A percentile compares a stretch with the other conserved stretches of the same genome.
phyloP scores from a whole-genome alignment of 2,797 vertebrate species.

The Coracias cyanogaster region DNA sequence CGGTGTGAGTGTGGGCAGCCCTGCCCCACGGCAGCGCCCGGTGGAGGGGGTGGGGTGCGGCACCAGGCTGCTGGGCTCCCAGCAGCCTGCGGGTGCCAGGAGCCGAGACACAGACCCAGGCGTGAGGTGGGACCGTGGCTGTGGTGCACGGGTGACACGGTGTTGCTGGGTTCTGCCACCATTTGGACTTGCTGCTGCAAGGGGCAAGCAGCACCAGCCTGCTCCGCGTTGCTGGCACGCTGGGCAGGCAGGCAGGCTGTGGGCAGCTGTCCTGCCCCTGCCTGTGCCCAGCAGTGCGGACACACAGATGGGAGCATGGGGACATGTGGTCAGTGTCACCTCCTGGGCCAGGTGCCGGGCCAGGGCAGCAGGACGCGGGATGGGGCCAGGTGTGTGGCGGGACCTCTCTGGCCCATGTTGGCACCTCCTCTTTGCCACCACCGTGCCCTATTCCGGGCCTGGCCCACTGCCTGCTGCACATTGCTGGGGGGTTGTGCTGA shows the following conservation, averaged over 20 bases:
- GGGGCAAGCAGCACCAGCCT: not conserved
- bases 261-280: slow-evolving; percentile 42
- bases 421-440: not conserved
- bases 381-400: not conserved
- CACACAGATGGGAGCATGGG: not conserved
- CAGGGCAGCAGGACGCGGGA: not conserved
- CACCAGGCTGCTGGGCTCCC: not conserved
- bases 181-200: accelerated
- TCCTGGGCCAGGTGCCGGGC: not conserved
- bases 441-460: slow-evolving; percentile 32
- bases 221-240: accelerated
- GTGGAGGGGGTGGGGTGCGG: not conserved
- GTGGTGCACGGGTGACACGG: not conserved
- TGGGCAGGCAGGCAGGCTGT: not conserved
- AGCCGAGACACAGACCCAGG: not conserved
- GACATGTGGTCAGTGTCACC: accelerated
- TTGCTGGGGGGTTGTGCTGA: slow-evolving; percentile 47
- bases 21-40: not conserved
- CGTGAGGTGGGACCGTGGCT: not conserved
- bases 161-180: not conserved
- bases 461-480: not conserved
- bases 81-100: not conserved
- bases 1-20: slow-evolving; percentile 76
- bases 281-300: not conserved
- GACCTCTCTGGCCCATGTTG: not conserved